Evolutionary conservation across 2,797 vertebrate species (phyloP).

Genomic region (Tamandua tetradactyla): DNA sequence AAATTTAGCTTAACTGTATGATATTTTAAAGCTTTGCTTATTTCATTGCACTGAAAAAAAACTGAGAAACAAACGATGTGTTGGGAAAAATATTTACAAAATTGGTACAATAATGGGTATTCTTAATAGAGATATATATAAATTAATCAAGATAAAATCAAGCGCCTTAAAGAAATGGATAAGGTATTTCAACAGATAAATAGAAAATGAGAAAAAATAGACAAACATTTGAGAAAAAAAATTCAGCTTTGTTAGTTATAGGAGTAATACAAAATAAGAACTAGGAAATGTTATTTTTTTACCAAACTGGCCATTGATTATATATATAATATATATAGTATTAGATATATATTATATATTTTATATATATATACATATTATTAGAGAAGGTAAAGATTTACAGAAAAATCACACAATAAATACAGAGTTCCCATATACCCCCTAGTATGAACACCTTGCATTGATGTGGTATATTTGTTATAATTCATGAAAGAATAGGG

Average conservation of each 20-base stretch:
- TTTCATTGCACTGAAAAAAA: not conserved
- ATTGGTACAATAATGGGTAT: not conserved
- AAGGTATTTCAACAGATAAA: not conserved
- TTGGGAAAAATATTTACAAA: not conserved
- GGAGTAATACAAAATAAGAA: not conserved
- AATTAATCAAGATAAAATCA: slow-evolving; percentile 25
- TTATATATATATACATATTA: no score
- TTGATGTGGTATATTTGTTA: no score
- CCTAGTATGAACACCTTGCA: no score
- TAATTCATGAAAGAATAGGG: no score
- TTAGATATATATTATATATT: no score
- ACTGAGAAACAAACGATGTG: not conserved
- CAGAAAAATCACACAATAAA: no score
- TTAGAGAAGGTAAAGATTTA: no score
- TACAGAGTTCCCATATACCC: no score
- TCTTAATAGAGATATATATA: not conserved
- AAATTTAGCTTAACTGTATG: not conserved
- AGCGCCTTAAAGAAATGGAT: not conserved
- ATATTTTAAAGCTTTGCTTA: not conserved
- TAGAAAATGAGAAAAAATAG: not conserved
- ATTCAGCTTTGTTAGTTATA: not conserved
- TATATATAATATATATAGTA: no score
- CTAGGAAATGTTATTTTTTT: not conserved
- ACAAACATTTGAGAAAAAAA: not conserved
- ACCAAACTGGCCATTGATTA: not conserved